A percentile compares a stretch with the other conserved stretches of the same genome.
Conservation (phyloP, 2,888 invertebrate species). For the Aphodius sticticus region DNA sequence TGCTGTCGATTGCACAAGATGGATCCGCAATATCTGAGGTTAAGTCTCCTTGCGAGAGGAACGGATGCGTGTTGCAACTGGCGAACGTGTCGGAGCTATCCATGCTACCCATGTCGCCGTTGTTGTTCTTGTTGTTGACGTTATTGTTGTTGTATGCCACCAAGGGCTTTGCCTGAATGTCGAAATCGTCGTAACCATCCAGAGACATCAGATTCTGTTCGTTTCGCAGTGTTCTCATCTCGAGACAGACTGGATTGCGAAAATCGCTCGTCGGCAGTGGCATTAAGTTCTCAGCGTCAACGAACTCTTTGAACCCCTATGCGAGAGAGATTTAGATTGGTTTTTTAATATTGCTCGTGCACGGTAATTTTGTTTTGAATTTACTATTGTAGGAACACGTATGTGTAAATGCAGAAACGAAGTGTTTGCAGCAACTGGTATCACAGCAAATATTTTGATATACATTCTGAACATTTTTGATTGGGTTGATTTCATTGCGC, state of each 20-base stretch:
- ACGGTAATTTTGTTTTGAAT: background rate
- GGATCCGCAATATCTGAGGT: slow-evolving; percentile 59
- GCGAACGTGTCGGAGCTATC: slow-evolving; percentile 94
- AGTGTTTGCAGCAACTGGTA: no score
- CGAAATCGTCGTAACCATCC: slow-evolving; percentile 45
- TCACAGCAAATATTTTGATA: no score
- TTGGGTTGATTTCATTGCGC: no score
- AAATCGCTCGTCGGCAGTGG: slow-evolving; percentile 86
- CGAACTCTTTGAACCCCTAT: slow-evolving; percentile 89
- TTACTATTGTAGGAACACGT: background rate
- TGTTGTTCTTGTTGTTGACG: slow-evolving; percentile 56
- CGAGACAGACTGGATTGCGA: slow-evolving; percentile 82
- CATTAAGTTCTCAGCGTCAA: slow-evolving; percentile 90
- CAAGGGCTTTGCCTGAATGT: slow-evolving; percentile 41
- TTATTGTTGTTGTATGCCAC: slow-evolving; percentile 40
- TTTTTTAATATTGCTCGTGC: background rate
- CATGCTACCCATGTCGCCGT: slow-evolving; percentile 66
- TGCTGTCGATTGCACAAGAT: slow-evolving; percentile 68
- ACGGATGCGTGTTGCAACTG: slow-evolving; percentile 96
- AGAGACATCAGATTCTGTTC: slow-evolving; percentile 53
- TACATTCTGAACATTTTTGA: no score
- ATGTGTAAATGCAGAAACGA: background rate
- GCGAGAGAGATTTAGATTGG: background rate
- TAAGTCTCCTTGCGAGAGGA: slow-evolving; percentile 77
- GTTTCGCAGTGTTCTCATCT: slow-evolving; percentile 75